Evolutionary conservation across 1,140 invertebrate species (phyloP).

Genomic region (Drosophila sechellia): DNA sequence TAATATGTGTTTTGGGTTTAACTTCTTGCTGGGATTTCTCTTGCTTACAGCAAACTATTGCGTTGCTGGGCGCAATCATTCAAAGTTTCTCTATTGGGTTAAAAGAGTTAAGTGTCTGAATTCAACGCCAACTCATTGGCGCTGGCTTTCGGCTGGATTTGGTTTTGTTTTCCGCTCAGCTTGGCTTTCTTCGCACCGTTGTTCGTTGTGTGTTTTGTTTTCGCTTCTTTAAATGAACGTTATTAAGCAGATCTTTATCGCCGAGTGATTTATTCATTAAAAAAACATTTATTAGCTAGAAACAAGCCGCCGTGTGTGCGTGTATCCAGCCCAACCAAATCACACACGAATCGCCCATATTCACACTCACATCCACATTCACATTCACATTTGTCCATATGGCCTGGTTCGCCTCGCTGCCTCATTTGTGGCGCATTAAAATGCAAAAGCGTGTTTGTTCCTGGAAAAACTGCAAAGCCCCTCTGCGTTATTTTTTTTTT

Average conservation of each 20-base stretch:
- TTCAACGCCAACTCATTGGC: slow-evolving; percentile 62
- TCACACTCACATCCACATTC: slow-evolving; percentile 34
- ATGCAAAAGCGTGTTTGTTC: slow-evolving; percentile 82
- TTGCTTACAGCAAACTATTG: slow-evolving; percentile 16
- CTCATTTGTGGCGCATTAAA: slow-evolving; percentile 78
- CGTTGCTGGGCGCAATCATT: slow-evolving; percentile 66
- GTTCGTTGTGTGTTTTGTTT: slow-evolving; percentile 70
- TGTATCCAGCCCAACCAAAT: slow-evolving; percentile 28
- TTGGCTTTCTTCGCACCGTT: slow-evolving; percentile 50
- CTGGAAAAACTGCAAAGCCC: slow-evolving; percentile 70
- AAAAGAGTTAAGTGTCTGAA: slow-evolving; percentile 58
- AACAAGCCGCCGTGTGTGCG: slow-evolving; percentile 62
- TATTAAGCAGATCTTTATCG: slow-evolving; percentile 82
- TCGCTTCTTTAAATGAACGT: slow-evolving; percentile 81
- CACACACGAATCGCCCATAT: slow-evolving; percentile 9
- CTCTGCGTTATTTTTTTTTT: not conserved
- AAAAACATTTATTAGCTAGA: slow-evolving; percentile 82
- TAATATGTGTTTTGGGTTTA: too few species aligned
- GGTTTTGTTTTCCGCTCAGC: slow-evolving; percentile 27
- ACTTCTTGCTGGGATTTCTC: slow-evolving; percentile 1
- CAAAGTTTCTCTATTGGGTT: slow-evolving; percentile 37
- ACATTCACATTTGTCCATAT: slow-evolving; percentile 48
- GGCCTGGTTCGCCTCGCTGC: slow-evolving; percentile 48
- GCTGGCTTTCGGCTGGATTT: slow-evolving; percentile 32
- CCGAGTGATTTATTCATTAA: slow-evolving; percentile 84